Base-by-base conservation (phyloP, 2,113 vertebrate species). In the Sturnira hondurensis region DNA sequence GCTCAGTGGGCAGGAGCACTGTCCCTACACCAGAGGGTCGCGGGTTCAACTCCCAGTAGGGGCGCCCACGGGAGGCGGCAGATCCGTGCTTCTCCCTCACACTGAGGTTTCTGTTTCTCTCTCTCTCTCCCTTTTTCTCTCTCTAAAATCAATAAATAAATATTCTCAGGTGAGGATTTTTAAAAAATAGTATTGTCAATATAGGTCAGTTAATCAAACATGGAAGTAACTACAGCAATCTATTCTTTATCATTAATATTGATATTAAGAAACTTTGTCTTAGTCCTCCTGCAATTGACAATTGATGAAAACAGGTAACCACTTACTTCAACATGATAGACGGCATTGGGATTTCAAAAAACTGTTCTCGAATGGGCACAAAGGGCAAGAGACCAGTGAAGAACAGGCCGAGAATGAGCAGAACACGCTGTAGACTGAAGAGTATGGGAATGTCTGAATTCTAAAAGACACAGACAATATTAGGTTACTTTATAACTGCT, bases 271-370 rank as follows among this genome's bases (percentile, higher is more conserved):
- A 96, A 36, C 22, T 92, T 95, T n/a, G 36, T 73, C 45, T 63
- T 86, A 61, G 52, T 74, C 81, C 45, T 9, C 33, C 68, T 33
- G 0, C 19, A 33, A 50, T 9, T 3, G 22, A 65, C 36, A 47
- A 93, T 2, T 76, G 33, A 92, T 38, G 24, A 87, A 2, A 4
- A 87, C 0, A 11, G 31, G 3, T 67, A 93, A 91, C 0, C 8
- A 98, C 99, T 98, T 98, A 99, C 99, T 99, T 99, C 97, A 99
- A 97, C 81, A 99, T 98, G 94, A 99, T 99, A 38, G 99, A 99
- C 87, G 99, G 99, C 99, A 99, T 99, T 56, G 99, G 99, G 80
- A 99, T 99, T 98, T 99, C 99, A 96, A 99, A 98, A 97, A 99
- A 99, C 90, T 99, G 99, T 97, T 99, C 99, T 97, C 98, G 98